phyloP scores from a whole-genome alignment of 2,797 vertebrate species.

The Gymnoscopelus microlampas region DNA sequence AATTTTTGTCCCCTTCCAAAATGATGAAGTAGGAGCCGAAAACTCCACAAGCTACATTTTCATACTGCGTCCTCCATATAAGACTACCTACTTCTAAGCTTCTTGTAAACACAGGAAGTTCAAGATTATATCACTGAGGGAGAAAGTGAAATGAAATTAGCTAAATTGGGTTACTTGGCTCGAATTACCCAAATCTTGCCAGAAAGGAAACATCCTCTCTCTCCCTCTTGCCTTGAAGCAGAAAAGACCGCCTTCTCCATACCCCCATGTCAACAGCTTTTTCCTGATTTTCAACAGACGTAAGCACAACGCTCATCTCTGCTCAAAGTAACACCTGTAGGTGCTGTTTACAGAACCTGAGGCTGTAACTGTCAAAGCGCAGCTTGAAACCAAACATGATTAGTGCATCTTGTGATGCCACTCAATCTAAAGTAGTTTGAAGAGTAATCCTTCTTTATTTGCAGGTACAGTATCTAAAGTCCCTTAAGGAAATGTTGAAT shows the following conservation, averaged over 20 bases:
- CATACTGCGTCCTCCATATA: slow-evolving; percentile 22
- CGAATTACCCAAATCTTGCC: slow-evolving; percentile 63
- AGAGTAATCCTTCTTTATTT: background rate
- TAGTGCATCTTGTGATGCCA: background rate
- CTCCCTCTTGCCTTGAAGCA: slow-evolving; percentile 4
- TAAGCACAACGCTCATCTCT: slow-evolving; percentile 24
- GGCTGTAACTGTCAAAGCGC: slow-evolving; percentile 44
- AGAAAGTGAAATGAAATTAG: slow-evolving; percentile 80
- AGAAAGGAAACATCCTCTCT: slow-evolving; percentile 54
- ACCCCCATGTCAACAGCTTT: background rate
- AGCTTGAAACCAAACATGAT: slow-evolving; percentile 11
- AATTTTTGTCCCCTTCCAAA: slow-evolving; percentile 56
- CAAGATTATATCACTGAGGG: slow-evolving; percentile 68
- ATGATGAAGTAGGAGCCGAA: background rate
- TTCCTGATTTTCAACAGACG: slow-evolving; percentile 3
- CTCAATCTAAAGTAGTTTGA: background rate
- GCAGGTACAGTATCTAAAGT: background rate
- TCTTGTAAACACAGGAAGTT: slow-evolving; percentile 74
- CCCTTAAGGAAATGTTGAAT: background rate
- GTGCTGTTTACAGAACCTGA: slow-evolving; percentile 59
- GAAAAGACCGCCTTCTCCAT: slow-evolving; percentile 6
- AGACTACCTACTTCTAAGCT: slow-evolving; percentile 43
- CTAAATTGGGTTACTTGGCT: slow-evolving; percentile 74
- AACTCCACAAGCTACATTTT: background rate
- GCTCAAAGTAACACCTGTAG: slow-evolving; percentile 40